Conservation (phyloP, 2,888 invertebrate genomes). For the Agelastica alni region DNA sequence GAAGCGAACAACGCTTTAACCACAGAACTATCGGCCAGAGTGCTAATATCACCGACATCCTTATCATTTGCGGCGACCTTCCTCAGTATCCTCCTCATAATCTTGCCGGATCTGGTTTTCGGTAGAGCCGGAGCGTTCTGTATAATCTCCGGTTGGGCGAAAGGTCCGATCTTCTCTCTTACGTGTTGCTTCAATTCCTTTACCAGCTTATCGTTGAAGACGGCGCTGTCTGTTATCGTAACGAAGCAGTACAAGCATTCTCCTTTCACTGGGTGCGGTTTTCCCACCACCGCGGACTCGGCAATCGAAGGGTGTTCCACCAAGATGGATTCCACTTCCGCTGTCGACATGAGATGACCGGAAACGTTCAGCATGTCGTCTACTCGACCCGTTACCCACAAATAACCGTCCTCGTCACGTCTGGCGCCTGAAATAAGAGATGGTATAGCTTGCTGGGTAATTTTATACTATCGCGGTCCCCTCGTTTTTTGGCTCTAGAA, state of each 20-base stretch:
- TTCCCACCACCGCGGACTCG: constrained; percentile 95
- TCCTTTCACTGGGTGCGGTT: constrained; percentile 93
- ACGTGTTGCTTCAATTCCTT: constrained; percentile 78
- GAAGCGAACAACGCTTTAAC: constrained; percentile 79
- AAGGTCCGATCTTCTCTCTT: constrained; percentile 90
- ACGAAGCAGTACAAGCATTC: constrained; percentile 97
- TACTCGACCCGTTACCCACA: constrained; percentile 95
- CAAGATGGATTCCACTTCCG: constrained; percentile 86
- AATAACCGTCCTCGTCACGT: constrained; percentile 90
- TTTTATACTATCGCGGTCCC: not conserved
- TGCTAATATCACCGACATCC: constrained; percentile 91
- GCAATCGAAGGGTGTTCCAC: constrained; percentile 79
- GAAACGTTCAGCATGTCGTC: constrained; percentile 99
- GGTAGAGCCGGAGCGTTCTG: constrained; percentile 94
- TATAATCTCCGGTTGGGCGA: constrained; percentile 93
- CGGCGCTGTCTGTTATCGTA: constrained; percentile 78
- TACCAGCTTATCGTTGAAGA: constrained; percentile 71
- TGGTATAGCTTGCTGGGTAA: no score
- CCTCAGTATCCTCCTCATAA: constrained; percentile 92
- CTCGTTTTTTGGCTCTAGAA: no score
- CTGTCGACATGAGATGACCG: constrained; percentile 96
- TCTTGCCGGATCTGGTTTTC: constrained; percentile 97
- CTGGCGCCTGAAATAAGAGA: constrained; percentile 73
- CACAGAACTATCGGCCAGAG: constrained; percentile 90
- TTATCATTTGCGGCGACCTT: constrained; percentile 90